Conservation (phyloP, 2,113 vertebrate genomes). For the Vulpes ferrilata region DNA sequence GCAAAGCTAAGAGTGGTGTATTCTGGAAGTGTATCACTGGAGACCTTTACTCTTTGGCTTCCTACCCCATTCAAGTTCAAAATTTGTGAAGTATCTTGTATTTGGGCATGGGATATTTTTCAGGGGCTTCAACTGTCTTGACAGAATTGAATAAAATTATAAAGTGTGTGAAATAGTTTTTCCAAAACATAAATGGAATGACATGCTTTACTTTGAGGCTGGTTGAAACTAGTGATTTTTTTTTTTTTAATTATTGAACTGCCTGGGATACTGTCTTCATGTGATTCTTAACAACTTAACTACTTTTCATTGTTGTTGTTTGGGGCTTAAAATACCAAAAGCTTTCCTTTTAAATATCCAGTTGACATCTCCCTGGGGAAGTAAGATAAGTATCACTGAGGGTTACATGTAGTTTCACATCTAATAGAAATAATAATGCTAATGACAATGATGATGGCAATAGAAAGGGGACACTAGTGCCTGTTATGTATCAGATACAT, state of each 20-base stretch:
- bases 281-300: not conserved
- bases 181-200: not conserved
- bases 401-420: not conserved
- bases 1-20: not conserved
- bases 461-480: not conserved
- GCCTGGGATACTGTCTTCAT: not conserved
- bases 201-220: not conserved
- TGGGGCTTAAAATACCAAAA: not conserved
- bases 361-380: not conserved
- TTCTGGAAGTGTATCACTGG: not conserved
- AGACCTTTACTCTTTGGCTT: not conserved
- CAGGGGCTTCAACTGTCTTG: not conserved
- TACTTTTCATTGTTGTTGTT: not conserved
- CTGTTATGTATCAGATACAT: not conserved
- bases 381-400: not conserved
- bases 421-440: not conserved
- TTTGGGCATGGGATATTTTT: not conserved
- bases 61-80: not conserved
- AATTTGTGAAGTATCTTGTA: not conserved
- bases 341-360: not conserved
- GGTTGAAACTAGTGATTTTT: not conserved
- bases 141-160: not conserved
- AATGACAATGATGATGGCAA: not conserved
- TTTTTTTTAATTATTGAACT: not conserved
- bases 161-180: not conserved